These are phyloP conservation scores for Caenorhabditis inopinata DNA, from an alignment of 1,140 invertebrate genomes.

Conservation along the genomic window DNA sequence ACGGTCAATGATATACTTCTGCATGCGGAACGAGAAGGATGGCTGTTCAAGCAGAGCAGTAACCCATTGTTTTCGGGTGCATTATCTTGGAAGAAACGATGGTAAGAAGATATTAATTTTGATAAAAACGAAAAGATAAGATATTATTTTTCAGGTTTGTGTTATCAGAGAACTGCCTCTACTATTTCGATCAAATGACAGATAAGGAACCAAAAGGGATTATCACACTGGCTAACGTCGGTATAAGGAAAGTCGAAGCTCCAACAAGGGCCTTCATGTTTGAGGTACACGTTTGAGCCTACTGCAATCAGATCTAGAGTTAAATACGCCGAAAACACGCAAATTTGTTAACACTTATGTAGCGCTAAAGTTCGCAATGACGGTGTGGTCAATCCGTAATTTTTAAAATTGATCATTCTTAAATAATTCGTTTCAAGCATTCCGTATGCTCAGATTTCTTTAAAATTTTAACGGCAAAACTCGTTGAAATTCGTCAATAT, in stretches of 20 bases:
- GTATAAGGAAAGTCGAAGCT: constrained; percentile 34
- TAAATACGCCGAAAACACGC: too few species aligned
- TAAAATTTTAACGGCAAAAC: too few species aligned
- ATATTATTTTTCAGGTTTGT: constrained; percentile 42
- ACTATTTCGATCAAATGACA: constrained; percentile 43
- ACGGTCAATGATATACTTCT: constrained; percentile 90
- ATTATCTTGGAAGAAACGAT: constrained; percentile 40
- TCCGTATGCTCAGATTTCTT: too few species aligned
- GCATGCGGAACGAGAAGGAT: constrained; percentile 98
- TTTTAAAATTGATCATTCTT: too few species aligned
- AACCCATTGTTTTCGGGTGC: constrained; percentile 37
- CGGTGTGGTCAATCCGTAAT: too few species aligned
- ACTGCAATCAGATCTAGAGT: too few species aligned
- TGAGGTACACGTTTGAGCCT: constrained; percentile 9
- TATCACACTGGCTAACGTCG: constrained; percentile 44
- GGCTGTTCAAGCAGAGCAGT: constrained; percentile 95
- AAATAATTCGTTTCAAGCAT: too few species aligned
- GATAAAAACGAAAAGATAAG: too few species aligned
- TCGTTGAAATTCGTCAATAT: too few species aligned
- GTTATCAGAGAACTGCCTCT: constrained; percentile 36
- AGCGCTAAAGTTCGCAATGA: too few species aligned
- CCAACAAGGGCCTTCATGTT: constrained; percentile 37
- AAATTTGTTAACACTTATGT: too few species aligned
- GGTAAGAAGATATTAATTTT: constrained; percentile 23
- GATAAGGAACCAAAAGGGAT: constrained; percentile 42